Conservation (phyloP, 1,140 invertebrate species). For the Spodoptera frugiperda region DNA sequence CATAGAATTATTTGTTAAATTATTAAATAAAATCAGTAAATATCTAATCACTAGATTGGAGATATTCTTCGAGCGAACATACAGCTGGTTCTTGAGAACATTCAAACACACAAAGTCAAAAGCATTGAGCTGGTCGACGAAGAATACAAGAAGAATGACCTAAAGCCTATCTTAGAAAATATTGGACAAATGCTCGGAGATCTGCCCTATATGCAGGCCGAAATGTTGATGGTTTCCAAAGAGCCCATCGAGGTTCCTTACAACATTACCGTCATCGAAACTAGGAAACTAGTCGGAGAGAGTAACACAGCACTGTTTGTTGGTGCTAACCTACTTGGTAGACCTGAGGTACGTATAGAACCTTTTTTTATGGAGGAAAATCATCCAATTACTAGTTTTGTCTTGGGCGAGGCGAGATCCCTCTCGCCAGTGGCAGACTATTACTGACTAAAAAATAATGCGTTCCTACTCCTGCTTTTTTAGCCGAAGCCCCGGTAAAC, state of each 20-base stretch:
- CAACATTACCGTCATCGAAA: constrained; percentile 87
- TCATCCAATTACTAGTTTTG: too few relatives aligned
- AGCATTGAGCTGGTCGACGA: constrained; percentile 89
- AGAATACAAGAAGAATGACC: constrained; percentile 79
- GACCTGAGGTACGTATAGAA: constrained; percentile 60
- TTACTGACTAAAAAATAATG: too few relatives aligned
- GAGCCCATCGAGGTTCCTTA: constrained; percentile 80
- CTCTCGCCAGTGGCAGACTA: too few relatives aligned
- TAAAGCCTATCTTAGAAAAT: constrained; percentile 83
- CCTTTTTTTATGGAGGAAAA: too few relatives aligned
- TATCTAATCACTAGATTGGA: constrained; percentile 63
- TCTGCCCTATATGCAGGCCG: constrained; percentile 88
- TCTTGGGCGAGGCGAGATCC: too few relatives aligned
- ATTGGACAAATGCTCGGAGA: constrained; percentile 87
- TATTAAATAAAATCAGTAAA: too few relatives aligned
- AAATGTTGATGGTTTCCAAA: constrained; percentile 78
- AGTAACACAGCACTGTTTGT: constrained; percentile 87
- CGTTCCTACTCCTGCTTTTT: too few relatives aligned
- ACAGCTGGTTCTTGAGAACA: constrained; percentile 94
- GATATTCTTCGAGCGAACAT: constrained; percentile 87
- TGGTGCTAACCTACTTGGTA: constrained; percentile 80
- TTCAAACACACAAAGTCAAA: constrained; percentile 89
- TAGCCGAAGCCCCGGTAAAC: too few relatives aligned
- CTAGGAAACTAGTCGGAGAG: constrained; percentile 87
- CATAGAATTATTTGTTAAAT: not conserved